Percentiles rank a stretch among this genome's conserved stretches.
Conservation (phyloP, 1,140 invertebrate species). For the Lanistes nyassanus region DNA sequence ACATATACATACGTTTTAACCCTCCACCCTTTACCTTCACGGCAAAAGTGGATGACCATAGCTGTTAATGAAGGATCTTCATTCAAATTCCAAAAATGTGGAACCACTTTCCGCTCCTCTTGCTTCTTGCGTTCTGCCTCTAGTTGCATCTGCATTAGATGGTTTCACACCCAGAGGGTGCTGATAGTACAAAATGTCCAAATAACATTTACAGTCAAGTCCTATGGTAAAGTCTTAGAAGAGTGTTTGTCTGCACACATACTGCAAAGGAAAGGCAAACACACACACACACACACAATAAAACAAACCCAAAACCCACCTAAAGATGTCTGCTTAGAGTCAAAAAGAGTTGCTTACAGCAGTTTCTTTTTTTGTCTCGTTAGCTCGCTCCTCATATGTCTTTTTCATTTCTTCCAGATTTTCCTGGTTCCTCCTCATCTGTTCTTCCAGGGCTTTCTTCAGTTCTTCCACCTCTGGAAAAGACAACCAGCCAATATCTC, state of each 20-base stretch:
- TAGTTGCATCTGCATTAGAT: conserved; percentile 29
- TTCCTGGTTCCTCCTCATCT: conserved; percentile 70
- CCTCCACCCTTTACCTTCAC: conserved; percentile 59
- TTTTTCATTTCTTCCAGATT: conserved; percentile 71
- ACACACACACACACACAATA: too few species aligned
- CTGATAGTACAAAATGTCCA: too few species aligned
- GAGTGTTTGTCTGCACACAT: too few species aligned
- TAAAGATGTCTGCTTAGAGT: too few species aligned
- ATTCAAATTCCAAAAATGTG: conserved; percentile 75
- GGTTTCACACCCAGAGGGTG: too few species aligned
- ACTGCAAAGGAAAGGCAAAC: too few species aligned
- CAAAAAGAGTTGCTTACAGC: conserved; percentile 35
- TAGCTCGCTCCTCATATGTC: conserved; percentile 70
- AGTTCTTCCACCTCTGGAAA: conserved; percentile 66
- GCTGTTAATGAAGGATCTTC: conserved; percentile 73
- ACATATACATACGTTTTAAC: background rate
- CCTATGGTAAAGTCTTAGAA: too few species aligned
- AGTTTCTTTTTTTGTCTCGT: conserved; percentile 61
- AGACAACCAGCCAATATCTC: background rate
- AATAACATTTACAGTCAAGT: too few species aligned
- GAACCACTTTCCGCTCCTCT: conserved; percentile 68
- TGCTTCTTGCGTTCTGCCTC: conserved; percentile 64
- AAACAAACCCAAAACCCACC: too few species aligned
- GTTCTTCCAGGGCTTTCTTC: conserved; percentile 68
- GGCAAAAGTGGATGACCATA: conserved; percentile 72